Conservation (phyloP, 2,888 invertebrate genomes). For the Allygus modestus region DNA sequence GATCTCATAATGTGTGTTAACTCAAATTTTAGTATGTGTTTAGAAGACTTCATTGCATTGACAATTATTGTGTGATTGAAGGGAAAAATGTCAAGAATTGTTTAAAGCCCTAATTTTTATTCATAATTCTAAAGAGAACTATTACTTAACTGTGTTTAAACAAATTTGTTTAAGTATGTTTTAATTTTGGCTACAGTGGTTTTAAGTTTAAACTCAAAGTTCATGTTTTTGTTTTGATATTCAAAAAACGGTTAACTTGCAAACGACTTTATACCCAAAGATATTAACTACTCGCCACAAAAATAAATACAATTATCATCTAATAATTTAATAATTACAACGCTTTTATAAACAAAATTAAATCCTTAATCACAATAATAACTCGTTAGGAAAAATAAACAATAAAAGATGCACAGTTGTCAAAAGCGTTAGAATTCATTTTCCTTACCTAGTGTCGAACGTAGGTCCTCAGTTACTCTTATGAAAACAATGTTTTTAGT, state of each 20-base stretch:
- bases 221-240: background rate
- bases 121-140: no score
- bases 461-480: constrained; percentile 59
- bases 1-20: background rate
- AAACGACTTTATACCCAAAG: constrained; percentile 30
- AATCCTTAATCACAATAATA: constrained; percentile 40
- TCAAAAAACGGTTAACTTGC: background rate
- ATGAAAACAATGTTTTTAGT: constrained; percentile 61
- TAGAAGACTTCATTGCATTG: no score
- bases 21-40: no score
- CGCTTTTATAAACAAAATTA: constrained; percentile 37
- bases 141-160: no score
- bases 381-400: constrained; percentile 55
- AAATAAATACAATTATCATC: constrained; percentile 62
- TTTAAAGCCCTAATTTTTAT: no score
- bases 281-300: constrained; percentile 44
- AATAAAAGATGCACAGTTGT: constrained; percentile 60
- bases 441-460: constrained; percentile 56
- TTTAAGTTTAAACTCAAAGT: no score
- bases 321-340: constrained; percentile 60
- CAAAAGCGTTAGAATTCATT: constrained; percentile 69
- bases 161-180: no score
- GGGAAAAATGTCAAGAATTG: no score
- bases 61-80: no score
- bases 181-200: no score